Evolutionary conservation across 2,888 invertebrate species (phyloP).

Genomic region (Acanthococcus lagerstroemiae): DNA sequence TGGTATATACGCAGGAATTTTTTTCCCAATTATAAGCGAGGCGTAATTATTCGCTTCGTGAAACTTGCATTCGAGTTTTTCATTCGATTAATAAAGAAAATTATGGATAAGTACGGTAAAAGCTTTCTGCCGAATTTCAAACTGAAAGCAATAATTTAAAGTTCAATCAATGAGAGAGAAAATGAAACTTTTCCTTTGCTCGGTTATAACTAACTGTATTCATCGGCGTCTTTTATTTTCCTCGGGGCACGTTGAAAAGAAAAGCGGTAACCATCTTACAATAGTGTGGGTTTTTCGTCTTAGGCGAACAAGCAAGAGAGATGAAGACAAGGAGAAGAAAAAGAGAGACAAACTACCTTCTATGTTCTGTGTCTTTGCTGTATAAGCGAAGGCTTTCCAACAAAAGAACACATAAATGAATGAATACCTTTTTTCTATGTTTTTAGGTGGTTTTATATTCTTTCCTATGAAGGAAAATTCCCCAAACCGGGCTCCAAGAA

Average conservation of each 20-base stretch:
- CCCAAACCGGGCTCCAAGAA: too few species aligned
- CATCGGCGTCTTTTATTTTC: neutral
- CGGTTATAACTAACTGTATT: neutral
- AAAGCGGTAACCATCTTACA: neutral
- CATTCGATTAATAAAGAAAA: too few species aligned
- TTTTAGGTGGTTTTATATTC: too few species aligned
- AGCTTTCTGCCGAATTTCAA: neutral
- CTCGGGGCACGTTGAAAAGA: neutral
- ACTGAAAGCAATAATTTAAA: constrained; percentile 9
- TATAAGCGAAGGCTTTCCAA: neutral
- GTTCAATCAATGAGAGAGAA: neutral
- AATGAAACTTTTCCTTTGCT: constrained; percentile 1
- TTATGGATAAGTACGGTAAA: neutral
- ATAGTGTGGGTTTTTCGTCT: neutral
- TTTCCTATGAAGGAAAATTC: too few species aligned
- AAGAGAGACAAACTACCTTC: neutral
- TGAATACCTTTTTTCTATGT: neutral
- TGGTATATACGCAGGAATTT: too few species aligned
- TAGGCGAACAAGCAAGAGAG: neutral
- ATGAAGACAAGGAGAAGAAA: neutral
- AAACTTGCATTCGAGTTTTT: neutral
- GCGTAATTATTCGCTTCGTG: neutral
- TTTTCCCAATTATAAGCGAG: too few species aligned
- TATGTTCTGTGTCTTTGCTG: neutral
- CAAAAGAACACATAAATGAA: neutral